Evolutionary conservation across 1,140 invertebrate genomes (phyloP), one percentile per base, ranked within the genome.

Genomic region (Dolichoris vasculosae): DNA sequence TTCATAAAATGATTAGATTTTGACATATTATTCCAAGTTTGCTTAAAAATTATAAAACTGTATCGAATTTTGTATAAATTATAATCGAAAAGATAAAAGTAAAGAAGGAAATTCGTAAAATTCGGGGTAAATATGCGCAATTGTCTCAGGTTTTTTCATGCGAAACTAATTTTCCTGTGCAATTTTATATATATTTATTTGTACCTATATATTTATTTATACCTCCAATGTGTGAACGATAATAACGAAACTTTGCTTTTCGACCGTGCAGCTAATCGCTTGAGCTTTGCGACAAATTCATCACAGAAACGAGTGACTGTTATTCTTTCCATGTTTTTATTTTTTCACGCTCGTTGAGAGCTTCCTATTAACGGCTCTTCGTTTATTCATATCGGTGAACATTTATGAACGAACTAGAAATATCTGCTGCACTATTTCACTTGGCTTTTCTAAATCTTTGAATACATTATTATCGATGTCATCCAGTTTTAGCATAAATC

Each of bases 271-370:
- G n/a, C 51, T 69, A 81, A 81, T 69, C 63, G 43, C 63, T 40
- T 30, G 30, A 30, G 79, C 64, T 81, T 69, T 48, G 63, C 43
- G 79, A 81, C 40, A 81, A 81, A 69, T 81, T 69, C 63, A 81
- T 26, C 35, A 11, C 30, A 30, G 40, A n/a, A n/a, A 48, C 64
- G 63, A 81, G 64, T 67, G 26, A 17, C 30, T 40, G 7, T 73
- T 73, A 20, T 43, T 40, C 35, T 73, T 73, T 11, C 43, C 20
- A 23, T 73, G 6, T 40, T 73, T 73, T 73, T 43, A 26, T 73
- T 40, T 73, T 73, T 23, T 30, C 2, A 35, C 43, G 9, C n/a
- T 78, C 43, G 76, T 48, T 48, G n/a, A 11, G 8, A 43, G 38
- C 46, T 48, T 76, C 40, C 30, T 59, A 32, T 48, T 78, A 71